Base-by-base conservation (phyloP, 2,113 vertebrate species). In the Procapra przewalskii region DNA sequence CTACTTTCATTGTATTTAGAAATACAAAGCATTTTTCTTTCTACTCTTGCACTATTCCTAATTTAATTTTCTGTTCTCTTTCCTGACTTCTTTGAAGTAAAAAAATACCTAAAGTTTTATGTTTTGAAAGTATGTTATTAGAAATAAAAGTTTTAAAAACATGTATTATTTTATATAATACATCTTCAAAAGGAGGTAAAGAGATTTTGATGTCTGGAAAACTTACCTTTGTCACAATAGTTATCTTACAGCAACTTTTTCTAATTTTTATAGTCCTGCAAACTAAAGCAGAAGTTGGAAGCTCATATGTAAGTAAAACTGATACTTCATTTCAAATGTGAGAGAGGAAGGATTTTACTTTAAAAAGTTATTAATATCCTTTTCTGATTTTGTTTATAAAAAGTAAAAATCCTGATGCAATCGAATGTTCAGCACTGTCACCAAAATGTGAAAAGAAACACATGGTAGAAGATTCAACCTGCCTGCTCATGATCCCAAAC, bases 221-320 rank as follows among this genome's bases (percentile, higher is more conserved):
- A 59, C 92, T 93, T 87, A 52, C 55, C 71, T 55, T 84, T 96
- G 21, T 36, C 89, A 93, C 75, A 19, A 57, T 79, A 96, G 90
- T 97, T 57, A 87, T 67, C 91, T 98, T 97, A 98, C 57, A 94
- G 40, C 29, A 97, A 86, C 71, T 98, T 97, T 98, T 95, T 98
- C 84, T 98, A 97, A 98, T 89, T 96, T 96, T 99, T 98, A 8
- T 91, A 99, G 99, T 99, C 99, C 86, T 99, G 98, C 98, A 99
- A 99, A 98, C 97, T 99, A 98, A 99, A 99, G 98, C 99, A 99
- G 98, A 99, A 99, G 91, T 99, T 99, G 96, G 99, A 99, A 98
- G 99, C 99, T 67, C 99, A 99, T 97, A 99, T 99, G 99, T 99
- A 99, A 99, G 99, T 99, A 98, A 97, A 81, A 62, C 6, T 95